These are phyloP conservation scores for Philopedon plagiatum DNA, from an alignment of 2,888 invertebrate genomes.

Conservation along the genomic window DNA sequence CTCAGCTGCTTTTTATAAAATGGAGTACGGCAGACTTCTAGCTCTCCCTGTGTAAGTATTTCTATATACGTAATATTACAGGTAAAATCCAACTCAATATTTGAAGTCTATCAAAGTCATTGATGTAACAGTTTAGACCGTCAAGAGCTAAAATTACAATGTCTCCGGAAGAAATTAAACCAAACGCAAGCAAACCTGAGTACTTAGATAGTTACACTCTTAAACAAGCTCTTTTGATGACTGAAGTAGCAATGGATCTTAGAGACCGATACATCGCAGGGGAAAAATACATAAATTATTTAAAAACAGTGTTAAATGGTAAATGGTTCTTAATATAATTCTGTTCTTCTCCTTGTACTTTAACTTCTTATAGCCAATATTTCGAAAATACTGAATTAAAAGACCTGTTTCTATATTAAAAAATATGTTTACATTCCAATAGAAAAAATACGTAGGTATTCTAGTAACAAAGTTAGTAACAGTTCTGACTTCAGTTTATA, in stretches of 20 bases:
- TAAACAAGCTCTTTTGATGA: constrained; percentile 63
- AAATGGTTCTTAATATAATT: too few relatives aligned
- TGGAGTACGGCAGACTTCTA: too few relatives aligned
- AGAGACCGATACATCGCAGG: constrained; percentile 64
- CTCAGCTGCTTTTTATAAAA: too few relatives aligned
- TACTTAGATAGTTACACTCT: constrained; percentile 16
- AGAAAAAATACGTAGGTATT: too few relatives aligned
- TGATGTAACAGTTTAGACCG: constrained; percentile 6
- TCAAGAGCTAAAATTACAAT: constrained; percentile 21
- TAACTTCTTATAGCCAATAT: too few relatives aligned
- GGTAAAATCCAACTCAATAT: background rate
- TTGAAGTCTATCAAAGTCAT: constrained; percentile 2
- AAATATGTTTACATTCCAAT: too few relatives aligned
- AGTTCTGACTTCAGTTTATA: too few relatives aligned
- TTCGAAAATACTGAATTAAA: too few relatives aligned
- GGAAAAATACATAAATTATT: constrained; percentile 66
- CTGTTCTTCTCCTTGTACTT: too few relatives aligned
- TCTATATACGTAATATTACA: background rate
- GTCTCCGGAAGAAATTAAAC: constrained; percentile 20
- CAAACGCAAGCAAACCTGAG: constrained; percentile 3
- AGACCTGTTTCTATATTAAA: too few relatives aligned
- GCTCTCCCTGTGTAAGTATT: too few relatives aligned
- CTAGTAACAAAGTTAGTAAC: too few relatives aligned
- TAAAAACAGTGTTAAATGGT: constrained; percentile 63
- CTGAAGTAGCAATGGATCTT: constrained; percentile 65